A percentile compares a stretch with the other conserved stretches of the same genome.
phyloP scores from a whole-genome alignment of 1,140 invertebrate genomes.

The Scaptomyza montana region DNA sequence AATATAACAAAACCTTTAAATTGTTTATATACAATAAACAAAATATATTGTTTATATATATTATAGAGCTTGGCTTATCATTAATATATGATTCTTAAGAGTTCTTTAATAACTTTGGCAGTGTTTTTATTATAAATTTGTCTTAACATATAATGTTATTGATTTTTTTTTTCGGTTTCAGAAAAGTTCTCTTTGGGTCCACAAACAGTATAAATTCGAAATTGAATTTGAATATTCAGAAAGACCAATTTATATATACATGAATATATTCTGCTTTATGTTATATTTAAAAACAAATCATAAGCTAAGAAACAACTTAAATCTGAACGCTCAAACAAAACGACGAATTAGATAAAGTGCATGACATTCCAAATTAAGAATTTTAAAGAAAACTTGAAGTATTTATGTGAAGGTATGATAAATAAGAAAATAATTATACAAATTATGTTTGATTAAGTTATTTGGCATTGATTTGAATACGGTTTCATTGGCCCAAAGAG shows the following conservation, averaged over 20 bases:
- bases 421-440: conserved; percentile 36
- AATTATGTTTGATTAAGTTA: conserved; percentile 31
- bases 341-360: conserved; percentile 64
- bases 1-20: conserved; percentile 41
- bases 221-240: conserved; percentile 57
- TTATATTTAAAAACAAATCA: conserved; percentile 36
- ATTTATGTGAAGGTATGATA: conserved; percentile 23
- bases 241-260: conserved; percentile 48
- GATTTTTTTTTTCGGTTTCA: conserved; percentile 84
- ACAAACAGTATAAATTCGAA: conserved; percentile 84
- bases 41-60: conserved; percentile 54
- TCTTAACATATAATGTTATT: conserved; percentile 7
- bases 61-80: conserved; percentile 55
- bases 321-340: conserved; percentile 48
- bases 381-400: conserved; percentile 8
- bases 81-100: conserved; percentile 36
- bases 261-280: conserved; percentile 71
- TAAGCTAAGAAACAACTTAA: conserved; percentile 41
- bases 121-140: conserved; percentile 10
- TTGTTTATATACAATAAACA: conserved; percentile 62
- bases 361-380: conserved; percentile 67
- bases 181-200: conserved; percentile 88
- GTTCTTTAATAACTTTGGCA: conserved; percentile 47
- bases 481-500: conserved; percentile 81
- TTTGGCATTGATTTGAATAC: conserved; percentile 55